Evolutionary conservation across 2,797 vertebrate species (phyloP), one percentile per base, ranked within the genome.

Genomic region (Epinephelus awoara): DNA sequence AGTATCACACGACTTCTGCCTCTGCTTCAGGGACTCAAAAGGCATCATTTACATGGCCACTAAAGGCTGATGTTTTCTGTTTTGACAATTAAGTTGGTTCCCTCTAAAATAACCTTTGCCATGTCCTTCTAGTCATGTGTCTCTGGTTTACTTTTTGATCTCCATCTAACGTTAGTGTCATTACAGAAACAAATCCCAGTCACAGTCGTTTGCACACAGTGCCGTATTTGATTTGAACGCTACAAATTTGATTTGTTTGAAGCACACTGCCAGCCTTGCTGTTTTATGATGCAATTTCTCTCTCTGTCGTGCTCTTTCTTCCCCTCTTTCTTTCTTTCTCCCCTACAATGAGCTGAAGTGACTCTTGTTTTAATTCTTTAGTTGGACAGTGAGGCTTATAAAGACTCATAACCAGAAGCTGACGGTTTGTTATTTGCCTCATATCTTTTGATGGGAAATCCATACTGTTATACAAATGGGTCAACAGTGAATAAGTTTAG

Each of bases 361-460:
- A 81, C 63, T 74, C 27, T 72, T 61, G 49, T 69, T 79, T 83
- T 67, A 50, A 69, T 72, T 59, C 38, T 49, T 73, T 18, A 12
- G 21, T 46, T 67, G 51, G 71, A 82, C 66, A 70, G 12, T 40
- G 55, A 65, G 66, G 25, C 75, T 66, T 70, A 72, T 56, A 50
- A 67, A 77, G 15, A 68, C 47, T 75, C 77, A 85, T 56, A 71
- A 78, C 17, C 72, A 78, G 50, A 65, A 18, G 66, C 72, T 80
- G 68, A 59, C 66, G 75, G 40, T 70, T 27, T 79, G 66, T 55
- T 74, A 62, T 75, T 85, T 71, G 57, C 42, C 57, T 86, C 71
- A 79, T 71, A 61, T 72, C 14, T 46, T 83, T 81, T 83, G 51
- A 88, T 80, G 71, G 67, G 17, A 70, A 79, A 83, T 86, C 77